phyloP scores from a whole-genome alignment of 1,140 invertebrate species.

The Rhopalosiphum maidis region DNA sequence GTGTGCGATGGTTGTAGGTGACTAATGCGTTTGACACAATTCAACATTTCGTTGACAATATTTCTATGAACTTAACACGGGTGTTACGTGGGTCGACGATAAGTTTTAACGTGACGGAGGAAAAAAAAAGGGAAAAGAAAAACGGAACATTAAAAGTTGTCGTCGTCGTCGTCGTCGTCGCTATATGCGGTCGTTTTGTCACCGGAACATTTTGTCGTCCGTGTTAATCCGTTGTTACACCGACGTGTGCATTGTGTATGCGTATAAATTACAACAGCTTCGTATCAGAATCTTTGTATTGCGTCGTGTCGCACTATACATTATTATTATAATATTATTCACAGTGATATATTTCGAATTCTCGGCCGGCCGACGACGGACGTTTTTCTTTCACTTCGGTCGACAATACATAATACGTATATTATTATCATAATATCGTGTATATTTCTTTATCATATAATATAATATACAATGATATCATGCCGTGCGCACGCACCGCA shows the following conservation, averaged over 20 bases:
- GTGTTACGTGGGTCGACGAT: neutral
- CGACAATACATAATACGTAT: too few species aligned
- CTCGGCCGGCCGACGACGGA: neutral
- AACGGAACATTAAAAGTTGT: neutral
- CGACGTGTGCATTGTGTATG: neutral
- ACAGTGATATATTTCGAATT: neutral
- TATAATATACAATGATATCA: neutral
- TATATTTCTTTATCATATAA: neutral
- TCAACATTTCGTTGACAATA: neutral
- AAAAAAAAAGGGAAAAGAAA: neutral
- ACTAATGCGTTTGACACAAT: neutral
- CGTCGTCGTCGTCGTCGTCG: neutral
- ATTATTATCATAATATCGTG: neutral
- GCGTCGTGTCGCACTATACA: too few species aligned
- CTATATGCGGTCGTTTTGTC: neutral
- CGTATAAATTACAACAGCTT: neutral
- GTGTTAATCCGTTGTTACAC: neutral
- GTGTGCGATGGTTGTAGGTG: neutral
- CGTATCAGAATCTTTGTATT: neutral
- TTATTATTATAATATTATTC: neutral
- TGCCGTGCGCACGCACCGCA: neutral
- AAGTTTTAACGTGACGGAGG: neutral
- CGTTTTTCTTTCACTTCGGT: neutral
- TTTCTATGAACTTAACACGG: neutral
- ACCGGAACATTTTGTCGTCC: constrained; percentile 15